Conservation (phyloP, 2,113 vertebrate species). For the Actinemys pallida region DNA sequence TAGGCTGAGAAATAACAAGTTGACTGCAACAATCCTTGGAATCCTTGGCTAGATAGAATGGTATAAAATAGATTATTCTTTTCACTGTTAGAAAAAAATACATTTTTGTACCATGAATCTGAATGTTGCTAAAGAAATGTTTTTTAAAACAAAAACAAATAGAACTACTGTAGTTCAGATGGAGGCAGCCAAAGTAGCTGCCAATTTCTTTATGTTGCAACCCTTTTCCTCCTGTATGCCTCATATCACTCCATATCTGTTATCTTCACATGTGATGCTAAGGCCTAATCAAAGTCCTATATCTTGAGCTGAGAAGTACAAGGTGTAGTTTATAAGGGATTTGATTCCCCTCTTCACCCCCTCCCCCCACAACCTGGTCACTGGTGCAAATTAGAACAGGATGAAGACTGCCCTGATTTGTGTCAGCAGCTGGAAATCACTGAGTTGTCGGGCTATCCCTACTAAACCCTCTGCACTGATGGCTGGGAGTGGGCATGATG, state of each 20-base stretch:
- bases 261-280: not conserved
- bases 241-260: not conserved
- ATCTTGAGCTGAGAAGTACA: not conserved
- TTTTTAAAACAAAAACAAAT: not conserved
- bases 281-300: not conserved
- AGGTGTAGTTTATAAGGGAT: not conserved
- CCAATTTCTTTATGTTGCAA: not conserved
- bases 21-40: not conserved
- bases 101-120: not conserved
- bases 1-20: not conserved
- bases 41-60: not conserved
- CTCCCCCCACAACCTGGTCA: not conserved
- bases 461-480: too few relatives aligned
- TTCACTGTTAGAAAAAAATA: not conserved
- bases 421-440: accelerated
- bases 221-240: not conserved
- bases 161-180: not conserved
- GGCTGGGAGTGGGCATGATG: not conserved
- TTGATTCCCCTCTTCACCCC: not conserved
- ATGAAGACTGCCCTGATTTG: not conserved
- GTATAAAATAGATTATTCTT: not conserved
- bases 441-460: not conserved
- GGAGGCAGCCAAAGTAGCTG: not conserved
- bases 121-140: not conserved
- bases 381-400: not conserved